Evolutionary conservation across 2,113 vertebrate genomes (phyloP), one percentile per base, ranked within the genome.

Genomic region (Varanus salvator): DNA sequence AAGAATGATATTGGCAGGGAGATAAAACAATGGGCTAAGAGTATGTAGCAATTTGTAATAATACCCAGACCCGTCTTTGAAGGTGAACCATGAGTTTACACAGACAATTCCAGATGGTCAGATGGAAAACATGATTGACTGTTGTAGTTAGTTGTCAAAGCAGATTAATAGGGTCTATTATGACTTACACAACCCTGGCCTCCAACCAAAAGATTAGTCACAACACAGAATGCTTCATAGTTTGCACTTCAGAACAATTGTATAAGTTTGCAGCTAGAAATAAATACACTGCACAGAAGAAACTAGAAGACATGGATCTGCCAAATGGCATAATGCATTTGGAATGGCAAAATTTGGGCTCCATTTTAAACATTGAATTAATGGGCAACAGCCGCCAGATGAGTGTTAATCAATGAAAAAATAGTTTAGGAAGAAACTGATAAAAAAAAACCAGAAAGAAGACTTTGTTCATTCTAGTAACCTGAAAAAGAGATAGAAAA

Each of bases 61-160:
- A 93, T 85, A 90, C 83, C 9, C 64, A 89, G 84, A 38, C 31
- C 89, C 64, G 88, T 71, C 21, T 75, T 21, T 93, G 89, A 94
- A 90, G 89, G 69, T 92, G 93, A 92, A 80, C 76, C 66, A 69
- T 80, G 82, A 88, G 74, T 2, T 94, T 82, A 82, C 3, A 8
- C 82, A 87, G 82, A 80, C 77, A 75, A 89, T 93, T 75, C 80
- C 80, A 86, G 66, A 84, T 54, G 21, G 80, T 54, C 77, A 93
- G 29, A 90, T 77, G 80, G 84, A 57, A 95, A 87, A 89, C 90
- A 64, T 90, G 74, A 89, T 76, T 93, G 94, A 92, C 89, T 92
- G 44, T 57, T 94, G 34, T 4, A 91, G 80, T 90, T 84, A 83
- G 52, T 74, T 91, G 86, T 89, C 88, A 90, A 87, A 75, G 69